These are phyloP conservation scores for Eupithecia exiguata DNA, from an alignment of 2,888 invertebrate species.

Conservation along the genomic window DNA sequence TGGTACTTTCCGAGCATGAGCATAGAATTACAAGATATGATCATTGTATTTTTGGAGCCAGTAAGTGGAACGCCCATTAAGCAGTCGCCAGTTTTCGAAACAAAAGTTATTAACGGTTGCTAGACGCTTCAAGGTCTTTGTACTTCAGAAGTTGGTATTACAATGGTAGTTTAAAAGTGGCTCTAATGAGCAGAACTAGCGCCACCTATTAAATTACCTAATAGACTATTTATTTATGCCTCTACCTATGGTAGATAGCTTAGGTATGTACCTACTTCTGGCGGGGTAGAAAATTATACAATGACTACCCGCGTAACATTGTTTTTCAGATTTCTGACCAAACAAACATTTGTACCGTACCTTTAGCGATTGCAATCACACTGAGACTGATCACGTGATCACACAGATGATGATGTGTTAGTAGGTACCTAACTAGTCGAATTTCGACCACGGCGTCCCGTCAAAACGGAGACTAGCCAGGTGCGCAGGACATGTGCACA, in stretches of 20 bases:
- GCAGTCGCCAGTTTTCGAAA: constrained; percentile 22
- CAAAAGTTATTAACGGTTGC: constrained; percentile 11
- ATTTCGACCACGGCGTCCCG: too few relatives aligned
- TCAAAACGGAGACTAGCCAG: too few relatives aligned
- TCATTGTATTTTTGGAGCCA: constrained; percentile 15
- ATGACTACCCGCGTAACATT: neutral
- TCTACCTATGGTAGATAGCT: neutral
- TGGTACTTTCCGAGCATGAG: constrained; percentile 9
- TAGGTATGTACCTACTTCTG: neutral
- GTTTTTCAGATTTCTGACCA: neutral
- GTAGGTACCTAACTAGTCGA: too few relatives aligned
- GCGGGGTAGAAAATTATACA: neutral
- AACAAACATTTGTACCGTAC: neutral
- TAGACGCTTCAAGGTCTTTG: constrained; percentile 15
- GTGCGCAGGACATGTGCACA: too few relatives aligned
- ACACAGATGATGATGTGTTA: too few relatives aligned
- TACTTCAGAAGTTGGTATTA: neutral
- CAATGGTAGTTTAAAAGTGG: neutral
- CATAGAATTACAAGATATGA: constrained; percentile 10
- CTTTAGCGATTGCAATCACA: too few relatives aligned
- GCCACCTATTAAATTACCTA: neutral
- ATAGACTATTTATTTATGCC: neutral
- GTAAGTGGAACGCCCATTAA: constrained; percentile 18
- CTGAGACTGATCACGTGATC: too few relatives aligned
- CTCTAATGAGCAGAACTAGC: neutral